Conservation (phyloP, 2,888 invertebrate species). For the Buathra laborator region DNA sequence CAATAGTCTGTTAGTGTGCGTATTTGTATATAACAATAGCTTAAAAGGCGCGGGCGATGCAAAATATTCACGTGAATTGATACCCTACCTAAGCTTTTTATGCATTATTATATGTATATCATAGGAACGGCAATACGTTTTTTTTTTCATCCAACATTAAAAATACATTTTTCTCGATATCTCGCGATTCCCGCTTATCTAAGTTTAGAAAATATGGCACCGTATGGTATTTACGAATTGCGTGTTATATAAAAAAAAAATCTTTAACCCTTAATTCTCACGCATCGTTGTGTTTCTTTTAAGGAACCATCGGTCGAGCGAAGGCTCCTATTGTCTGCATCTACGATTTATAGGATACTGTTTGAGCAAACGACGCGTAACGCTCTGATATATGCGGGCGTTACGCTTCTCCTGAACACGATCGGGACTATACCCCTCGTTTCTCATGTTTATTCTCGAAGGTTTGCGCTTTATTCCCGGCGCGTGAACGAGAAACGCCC, state of each 20-base stretch:
- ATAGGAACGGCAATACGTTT: slow-evolving; percentile 51
- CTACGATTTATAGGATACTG: slow-evolving; percentile 80
- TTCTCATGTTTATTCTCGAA: slow-evolving; percentile 67
- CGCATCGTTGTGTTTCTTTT: neutral
- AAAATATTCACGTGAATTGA: slow-evolving; percentile 16
- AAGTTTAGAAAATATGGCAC: slow-evolving; percentile 50
- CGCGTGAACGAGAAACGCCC: slow-evolving; percentile 91
- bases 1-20: slow-evolving; percentile 43
- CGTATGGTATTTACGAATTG: slow-evolving; percentile 43
- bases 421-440: slow-evolving; percentile 56
- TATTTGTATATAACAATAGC: slow-evolving; percentile 9
- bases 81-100: slow-evolving; percentile 10
- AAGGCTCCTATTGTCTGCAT: slow-evolving; percentile 75
- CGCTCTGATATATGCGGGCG: slow-evolving; percentile 80
- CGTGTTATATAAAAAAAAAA: neutral
- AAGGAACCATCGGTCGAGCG: neutral
- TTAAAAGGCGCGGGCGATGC: slow-evolving; percentile 18
- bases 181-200: slow-evolving; percentile 11
- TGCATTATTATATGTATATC: slow-evolving; percentile 15
- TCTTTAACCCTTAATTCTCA: neutral
- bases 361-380: slow-evolving; percentile 79
- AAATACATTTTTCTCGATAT: slow-evolving; percentile 26
- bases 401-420: slow-evolving; percentile 79
- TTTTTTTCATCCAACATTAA: slow-evolving; percentile 45
- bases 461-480: slow-evolving; percentile 88